Percentiles rank a stretch among this genome's conserved stretches.
These are phyloP conservation scores for Planiliza haematocheilus DNA, from an alignment of 2,113 vertebrate genomes.

Conservation along the genomic window DNA sequence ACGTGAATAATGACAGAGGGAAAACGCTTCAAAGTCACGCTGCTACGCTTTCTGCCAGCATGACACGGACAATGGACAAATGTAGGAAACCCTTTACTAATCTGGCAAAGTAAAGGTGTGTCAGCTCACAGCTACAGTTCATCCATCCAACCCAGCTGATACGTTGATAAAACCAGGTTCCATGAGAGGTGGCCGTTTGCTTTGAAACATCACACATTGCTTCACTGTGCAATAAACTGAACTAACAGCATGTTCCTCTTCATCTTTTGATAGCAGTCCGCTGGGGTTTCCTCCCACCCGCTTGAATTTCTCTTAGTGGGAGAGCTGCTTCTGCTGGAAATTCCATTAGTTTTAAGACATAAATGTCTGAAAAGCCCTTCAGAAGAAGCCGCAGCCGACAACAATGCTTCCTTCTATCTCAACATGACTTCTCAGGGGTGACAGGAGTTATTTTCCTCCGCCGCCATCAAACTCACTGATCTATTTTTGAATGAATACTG, in stretches of 20 bases:
- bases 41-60: background rate
- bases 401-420: no score
- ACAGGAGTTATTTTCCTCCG: background rate
- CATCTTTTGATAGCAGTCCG: constrained; percentile 6
- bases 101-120: background rate
- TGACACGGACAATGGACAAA: background rate
- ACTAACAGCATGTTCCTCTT: constrained; percentile 15
- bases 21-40: background rate
- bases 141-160: background rate
- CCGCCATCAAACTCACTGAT: constrained; percentile 1
- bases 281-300: constrained; percentile 8
- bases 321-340: background rate
- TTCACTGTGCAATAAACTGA: constrained; percentile 12
- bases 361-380: no score
- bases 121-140: constrained; percentile 5
- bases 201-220: background rate
- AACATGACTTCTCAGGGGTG: no score
- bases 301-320: constrained; percentile 6
- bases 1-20: background rate
- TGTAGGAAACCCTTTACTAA: background rate
- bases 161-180: constrained; percentile 1
- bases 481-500: background rate
- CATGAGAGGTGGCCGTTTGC: constrained; percentile 1
- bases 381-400: no score
- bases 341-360: no score